Conservation (phyloP, 2,113 vertebrate species). For the Zeus faber region DNA sequence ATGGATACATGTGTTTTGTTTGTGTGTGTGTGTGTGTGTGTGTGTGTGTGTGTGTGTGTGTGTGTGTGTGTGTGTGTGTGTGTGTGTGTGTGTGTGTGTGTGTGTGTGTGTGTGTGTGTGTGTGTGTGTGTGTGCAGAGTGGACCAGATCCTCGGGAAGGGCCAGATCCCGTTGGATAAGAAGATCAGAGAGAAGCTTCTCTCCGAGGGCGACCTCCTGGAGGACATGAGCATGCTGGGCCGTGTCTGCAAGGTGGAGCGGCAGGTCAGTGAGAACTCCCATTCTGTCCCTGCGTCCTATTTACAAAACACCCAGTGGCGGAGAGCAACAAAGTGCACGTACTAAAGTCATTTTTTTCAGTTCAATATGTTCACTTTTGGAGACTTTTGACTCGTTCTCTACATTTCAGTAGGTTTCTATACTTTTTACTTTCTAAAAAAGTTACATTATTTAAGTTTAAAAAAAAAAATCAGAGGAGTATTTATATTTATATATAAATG, state of each 20-base stretch:
- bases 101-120: slow-evolving; percentile 4
- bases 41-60: slow-evolving; percentile 10
- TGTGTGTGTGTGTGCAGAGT: slow-evolving; percentile 74
- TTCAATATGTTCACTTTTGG: too few relatives aligned
- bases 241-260: slow-evolving; percentile 97
- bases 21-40: slow-evolving; percentile 10
- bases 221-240: slow-evolving; percentile 95
- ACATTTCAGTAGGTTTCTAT: too few relatives aligned
- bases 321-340: too few relatives aligned
- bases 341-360: too few relatives aligned
- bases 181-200: slow-evolving; percentile 90
- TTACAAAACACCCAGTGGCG: too few relatives aligned
- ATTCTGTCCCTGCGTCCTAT: too few relatives aligned
- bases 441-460: too few relatives aligned
- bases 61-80: slow-evolving; percentile 6
- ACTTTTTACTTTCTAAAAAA: too few relatives aligned
- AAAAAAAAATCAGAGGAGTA: too few relatives aligned
- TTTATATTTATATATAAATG: too few relatives aligned
- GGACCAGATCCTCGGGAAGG: slow-evolving; percentile 96
- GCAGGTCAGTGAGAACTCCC: slow-evolving; percentile 88
- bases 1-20: not conserved
- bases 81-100: slow-evolving; percentile 3
- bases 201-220: slow-evolving; percentile 85
- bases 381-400: too few relatives aligned
- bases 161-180: slow-evolving; percentile 92